phyloP scores from a whole-genome alignment of 2,888 invertebrate species.

The Scrobipalpa costella region DNA sequence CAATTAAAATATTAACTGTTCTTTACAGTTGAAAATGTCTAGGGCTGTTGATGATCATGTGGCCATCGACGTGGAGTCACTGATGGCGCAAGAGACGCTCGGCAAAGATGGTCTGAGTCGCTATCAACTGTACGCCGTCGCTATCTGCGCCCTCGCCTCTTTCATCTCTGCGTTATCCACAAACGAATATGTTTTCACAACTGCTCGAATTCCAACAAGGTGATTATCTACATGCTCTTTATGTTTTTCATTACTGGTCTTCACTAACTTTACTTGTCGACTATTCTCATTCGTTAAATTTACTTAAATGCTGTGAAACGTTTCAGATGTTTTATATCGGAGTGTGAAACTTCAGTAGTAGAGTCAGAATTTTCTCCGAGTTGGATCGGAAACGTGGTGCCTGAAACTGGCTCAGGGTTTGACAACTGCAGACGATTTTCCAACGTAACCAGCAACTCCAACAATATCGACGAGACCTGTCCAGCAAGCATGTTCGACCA shows the following conservation, averaged over 20 bases:
- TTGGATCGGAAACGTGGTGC: conserved; percentile 65
- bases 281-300: neutral
- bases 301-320: conserved; percentile 15
- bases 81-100: conserved; percentile 61
- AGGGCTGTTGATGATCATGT: neutral
- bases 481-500: conserved; percentile 55
- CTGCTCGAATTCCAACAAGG: conserved; percentile 65
- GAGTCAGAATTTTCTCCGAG: conserved; percentile 46
- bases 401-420: conserved; percentile 45
- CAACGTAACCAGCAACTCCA: conserved; percentile 35
- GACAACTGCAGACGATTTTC: conserved; percentile 71
- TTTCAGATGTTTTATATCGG: conserved; percentile 45
- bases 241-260: no score
- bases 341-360: conserved; percentile 39
- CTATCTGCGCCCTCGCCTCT: conserved; percentile 47
- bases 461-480: conserved; percentile 38
- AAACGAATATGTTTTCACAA: conserved; percentile 64
- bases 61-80: conserved; percentile 55
- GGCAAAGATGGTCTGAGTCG: conserved; percentile 58
- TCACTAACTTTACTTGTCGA: no score
- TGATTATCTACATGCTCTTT: conserved; percentile 32
- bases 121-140: conserved; percentile 54
- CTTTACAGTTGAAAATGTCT: neutral
- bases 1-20: no score
- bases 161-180: conserved; percentile 58